These are phyloP conservation scores for Anorthoa munda DNA, from an alignment of 2,888 invertebrate genomes.

Conservation along the genomic window DNA sequence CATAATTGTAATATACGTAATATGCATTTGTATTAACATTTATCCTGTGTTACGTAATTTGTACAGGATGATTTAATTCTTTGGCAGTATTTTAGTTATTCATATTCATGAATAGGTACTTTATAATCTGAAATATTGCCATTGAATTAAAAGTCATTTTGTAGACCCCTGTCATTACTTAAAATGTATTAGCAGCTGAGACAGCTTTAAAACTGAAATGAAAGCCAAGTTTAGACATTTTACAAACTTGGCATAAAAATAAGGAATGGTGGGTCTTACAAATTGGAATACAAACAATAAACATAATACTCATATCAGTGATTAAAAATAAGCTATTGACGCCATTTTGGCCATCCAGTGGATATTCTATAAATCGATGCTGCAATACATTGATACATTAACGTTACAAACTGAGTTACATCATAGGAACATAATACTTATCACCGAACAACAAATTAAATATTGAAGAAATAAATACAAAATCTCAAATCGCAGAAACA, in stretches of 20 bases:
- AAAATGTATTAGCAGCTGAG: background rate
- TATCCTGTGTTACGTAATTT: background rate
- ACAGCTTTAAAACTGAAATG: background rate
- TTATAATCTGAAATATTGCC: background rate
- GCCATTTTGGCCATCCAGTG: background rate
- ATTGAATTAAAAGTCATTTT: background rate
- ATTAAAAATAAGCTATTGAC: background rate
- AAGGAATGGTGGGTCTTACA: background rate
- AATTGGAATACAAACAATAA: constrained; percentile 3
- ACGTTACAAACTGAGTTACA: constrained; percentile 5
- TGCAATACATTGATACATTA: background rate
- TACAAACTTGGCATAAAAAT: background rate
- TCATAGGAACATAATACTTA: constrained; percentile 34
- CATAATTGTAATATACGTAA: background rate
- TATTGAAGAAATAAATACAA: background rate
- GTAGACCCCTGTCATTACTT: background rate
- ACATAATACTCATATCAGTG: background rate
- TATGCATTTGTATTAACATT: constrained; percentile 19
- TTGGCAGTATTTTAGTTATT: background rate
- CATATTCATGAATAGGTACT: background rate
- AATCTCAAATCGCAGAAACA: constrained; percentile 7
- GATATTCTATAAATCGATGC: background rate
- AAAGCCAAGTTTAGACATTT: background rate
- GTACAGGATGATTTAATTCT: background rate
- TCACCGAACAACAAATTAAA: background rate